Base-by-base conservation (phyloP, 2,113 vertebrate species). In the Scalopus aquaticus region DNA sequence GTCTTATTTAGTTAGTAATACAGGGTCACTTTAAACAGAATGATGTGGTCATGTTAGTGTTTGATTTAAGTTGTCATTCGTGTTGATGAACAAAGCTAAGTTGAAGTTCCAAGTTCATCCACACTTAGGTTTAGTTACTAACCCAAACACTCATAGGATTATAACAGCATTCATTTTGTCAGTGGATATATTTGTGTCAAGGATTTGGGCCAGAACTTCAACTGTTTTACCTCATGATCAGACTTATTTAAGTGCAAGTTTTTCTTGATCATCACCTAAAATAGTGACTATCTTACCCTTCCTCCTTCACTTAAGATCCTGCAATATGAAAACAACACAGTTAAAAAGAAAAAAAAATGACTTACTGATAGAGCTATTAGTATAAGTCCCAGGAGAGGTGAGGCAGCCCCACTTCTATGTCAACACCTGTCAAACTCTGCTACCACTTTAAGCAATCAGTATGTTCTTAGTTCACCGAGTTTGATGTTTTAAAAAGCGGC, bases 281-380 rank as follows among this genome's bases (percentile, higher is more conserved):
- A 70, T 70, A 51, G 64, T 87, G 44, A 86, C 15, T 72, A 13
- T 92, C n/a, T 87, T 84, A 37, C 28, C 44, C 46, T 89, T 95
- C 46, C 28, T 84, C 73, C 69, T 92, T 74, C 78, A 35, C 77
- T 95, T 95, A 73, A 87, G 67, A 87, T 83, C 64, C 39, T 87
- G 65, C 54, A 93, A 17, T 90, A 46, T 82, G 65, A 94, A 92
- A 44, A 79, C 13, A 95, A n/a, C 65, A 80, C 54, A 86, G 56
- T 80, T 91, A 32, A 81, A 90, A 91, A 96, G 37, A 87, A 39
- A 93, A 93, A 76, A 74, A 44, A 44, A 44, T 44, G 19, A 64
- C 35, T 87, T 67, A 78, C 32, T 19, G 65, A 54, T 51, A 88
- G 74, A 69, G 15, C 39, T 82, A 32, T 78, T 10, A 93, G 42